Percentiles rank a stretch among this genome's conserved stretches.
Evolutionary conservation across 2,888 invertebrate species (phyloP).

Genomic region (Galerucella pusilla): DNA sequence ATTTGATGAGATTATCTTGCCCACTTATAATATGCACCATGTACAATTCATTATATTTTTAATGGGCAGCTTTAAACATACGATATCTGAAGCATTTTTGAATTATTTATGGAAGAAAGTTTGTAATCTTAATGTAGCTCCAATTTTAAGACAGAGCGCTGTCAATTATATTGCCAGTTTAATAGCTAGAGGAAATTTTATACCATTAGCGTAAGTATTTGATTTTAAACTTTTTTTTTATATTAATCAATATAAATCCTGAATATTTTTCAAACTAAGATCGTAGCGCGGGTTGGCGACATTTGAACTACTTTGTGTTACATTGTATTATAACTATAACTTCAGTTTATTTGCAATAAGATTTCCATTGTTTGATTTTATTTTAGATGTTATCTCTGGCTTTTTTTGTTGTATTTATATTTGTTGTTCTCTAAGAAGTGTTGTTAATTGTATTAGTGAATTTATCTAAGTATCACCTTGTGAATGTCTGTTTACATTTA

Average conservation of each 20-base stretch:
- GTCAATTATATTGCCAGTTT: conserved; percentile 82
- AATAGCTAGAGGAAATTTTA: conserved; percentile 74
- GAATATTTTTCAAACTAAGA: no score
- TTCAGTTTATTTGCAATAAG: no score
- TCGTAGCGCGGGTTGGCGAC: no score
- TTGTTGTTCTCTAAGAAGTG: no score
- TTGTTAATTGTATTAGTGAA: no score
- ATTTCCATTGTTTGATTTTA: no score
- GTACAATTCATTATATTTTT: conserved; percentile 83
- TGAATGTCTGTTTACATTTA: no score
- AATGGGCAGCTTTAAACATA: conserved; percentile 74
- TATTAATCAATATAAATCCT: not conserved
- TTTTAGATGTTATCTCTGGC: no score
- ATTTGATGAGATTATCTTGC: conserved; percentile 85
- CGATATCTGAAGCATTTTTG: conserved; percentile 73
- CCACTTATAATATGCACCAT: conserved; percentile 85
- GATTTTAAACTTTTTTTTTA: conserved; percentile 23
- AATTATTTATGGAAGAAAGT: conserved; percentile 80
- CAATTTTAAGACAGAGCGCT: conserved; percentile 75
- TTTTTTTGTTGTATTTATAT: no score
- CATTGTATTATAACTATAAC: no score
- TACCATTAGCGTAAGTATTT: conserved; percentile 70
- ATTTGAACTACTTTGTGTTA: no score
- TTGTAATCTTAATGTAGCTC: conserved; percentile 73
- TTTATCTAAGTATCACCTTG: no score